Percentiles rank a stretch among this genome's conserved stretches.
Conservation (phyloP, 2,888 invertebrate species). For the Microctonus brassicae region DNA sequence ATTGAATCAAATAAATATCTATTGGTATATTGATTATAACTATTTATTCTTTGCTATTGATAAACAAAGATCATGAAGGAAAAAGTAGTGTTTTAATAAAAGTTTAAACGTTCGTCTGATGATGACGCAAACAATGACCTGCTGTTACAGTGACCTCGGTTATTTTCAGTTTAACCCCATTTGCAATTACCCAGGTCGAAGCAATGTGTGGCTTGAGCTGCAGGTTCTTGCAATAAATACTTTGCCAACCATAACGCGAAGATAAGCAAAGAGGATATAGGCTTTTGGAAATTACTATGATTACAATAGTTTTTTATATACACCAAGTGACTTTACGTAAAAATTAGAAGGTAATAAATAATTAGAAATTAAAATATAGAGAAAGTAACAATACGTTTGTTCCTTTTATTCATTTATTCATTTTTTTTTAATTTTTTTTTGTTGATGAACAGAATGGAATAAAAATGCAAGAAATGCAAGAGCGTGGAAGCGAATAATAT, state of each 20-base stretch:
- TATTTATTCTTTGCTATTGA: too few species aligned
- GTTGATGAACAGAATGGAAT: neutral
- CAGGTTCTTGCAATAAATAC: conserved; percentile 10
- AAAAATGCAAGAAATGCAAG: neutral
- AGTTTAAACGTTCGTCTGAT: conserved; percentile 39
- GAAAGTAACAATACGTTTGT: neutral
- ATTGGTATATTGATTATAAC: too few species aligned
- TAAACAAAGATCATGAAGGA: neutral
- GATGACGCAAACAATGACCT: conserved; percentile 66
- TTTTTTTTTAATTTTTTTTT: too few species aligned
- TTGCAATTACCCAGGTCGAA: conserved; percentile 42
- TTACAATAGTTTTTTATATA: neutral
- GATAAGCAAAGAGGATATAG: neutral
- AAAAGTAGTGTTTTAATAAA: neutral
- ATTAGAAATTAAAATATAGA: too few species aligned
- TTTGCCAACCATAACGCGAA: neutral
- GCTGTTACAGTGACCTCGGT: conserved; percentile 50
- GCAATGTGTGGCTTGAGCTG: conserved; percentile 15
- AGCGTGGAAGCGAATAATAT: neutral
- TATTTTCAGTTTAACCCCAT: conserved; percentile 59
- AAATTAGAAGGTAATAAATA: too few species aligned
- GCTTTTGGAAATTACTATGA: neutral
- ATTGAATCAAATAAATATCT: neutral
- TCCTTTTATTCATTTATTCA: neutral
- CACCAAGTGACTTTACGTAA: too few species aligned